phyloP scores from a whole-genome alignment of 2,113 vertebrate species.

The Phylloscopus trochilus region DNA sequence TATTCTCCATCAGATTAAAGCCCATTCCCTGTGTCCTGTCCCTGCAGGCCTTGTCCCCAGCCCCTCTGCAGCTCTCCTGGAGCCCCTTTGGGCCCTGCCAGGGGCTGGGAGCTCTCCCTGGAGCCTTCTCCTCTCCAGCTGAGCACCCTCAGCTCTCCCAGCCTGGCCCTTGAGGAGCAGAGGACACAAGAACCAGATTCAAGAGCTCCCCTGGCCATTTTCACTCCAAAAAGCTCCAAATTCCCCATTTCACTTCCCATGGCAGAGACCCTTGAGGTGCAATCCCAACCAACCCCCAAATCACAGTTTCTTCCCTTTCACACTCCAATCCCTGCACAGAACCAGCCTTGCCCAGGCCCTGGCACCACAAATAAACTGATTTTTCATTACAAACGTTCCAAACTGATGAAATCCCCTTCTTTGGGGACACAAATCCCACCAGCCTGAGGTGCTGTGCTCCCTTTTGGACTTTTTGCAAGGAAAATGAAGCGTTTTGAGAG shows the following conservation, averaged over 20 bases:
- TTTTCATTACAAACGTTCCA: not conserved
- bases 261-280: not conserved
- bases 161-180: too few relatives aligned
- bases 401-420: not conserved
- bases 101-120: too few relatives aligned
- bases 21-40: too few relatives aligned
- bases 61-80: too few relatives aligned
- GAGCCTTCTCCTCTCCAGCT: too few relatives aligned
- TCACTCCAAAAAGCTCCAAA: too few relatives aligned
- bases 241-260: not conserved
- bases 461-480: not conserved
- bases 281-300: not conserved
- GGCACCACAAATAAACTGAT: not conserved
- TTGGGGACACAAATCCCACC: not conserved
- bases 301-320: not conserved
- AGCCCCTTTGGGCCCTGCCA: too few relatives aligned
- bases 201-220: too few relatives aligned
- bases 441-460: fast-evolving
- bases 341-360: not conserved
- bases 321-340: not conserved
- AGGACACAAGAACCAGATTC: too few relatives aligned
- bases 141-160: too few relatives aligned
- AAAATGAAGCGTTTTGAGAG: not conserved
- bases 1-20: too few relatives aligned
- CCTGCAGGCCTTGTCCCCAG: too few relatives aligned